phyloP scores from a whole-genome alignment of 1,140 invertebrate genomes.

The Periplaneta americana region DNA sequence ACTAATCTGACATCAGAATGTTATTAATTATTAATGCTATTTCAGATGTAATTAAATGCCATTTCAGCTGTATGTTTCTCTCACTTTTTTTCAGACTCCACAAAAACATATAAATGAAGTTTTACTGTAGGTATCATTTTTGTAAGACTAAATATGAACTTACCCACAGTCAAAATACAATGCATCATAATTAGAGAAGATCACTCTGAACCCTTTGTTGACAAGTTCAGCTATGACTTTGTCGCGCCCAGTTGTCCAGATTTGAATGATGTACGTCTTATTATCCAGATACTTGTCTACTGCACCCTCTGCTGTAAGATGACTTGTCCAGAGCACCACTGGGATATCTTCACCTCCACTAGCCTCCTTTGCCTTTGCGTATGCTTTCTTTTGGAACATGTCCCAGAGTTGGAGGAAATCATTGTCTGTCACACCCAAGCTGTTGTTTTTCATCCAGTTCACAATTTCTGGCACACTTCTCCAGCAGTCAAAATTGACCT shows the following conservation, averaged over 20 bases:
- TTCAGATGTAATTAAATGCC: too few relatives aligned
- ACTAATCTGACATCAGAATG: too few relatives aligned
- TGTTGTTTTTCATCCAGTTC: constrained; percentile 63
- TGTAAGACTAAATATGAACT: too few relatives aligned
- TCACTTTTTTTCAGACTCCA: too few relatives aligned
- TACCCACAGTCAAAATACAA: constrained; percentile 80
- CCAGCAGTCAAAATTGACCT: constrained; percentile 62
- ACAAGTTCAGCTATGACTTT: constrained; percentile 56
- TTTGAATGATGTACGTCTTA: constrained; percentile 69
- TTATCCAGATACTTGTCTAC: constrained; percentile 62
- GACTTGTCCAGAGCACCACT: constrained; percentile 77
- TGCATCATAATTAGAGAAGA: constrained; percentile 80
- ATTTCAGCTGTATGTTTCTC: too few relatives aligned
- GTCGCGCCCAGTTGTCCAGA: constrained; percentile 68
- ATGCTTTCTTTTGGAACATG: constrained; percentile 62
- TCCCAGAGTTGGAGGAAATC: constrained; percentile 72
- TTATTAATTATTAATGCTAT: too few relatives aligned
- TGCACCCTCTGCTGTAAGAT: constrained; percentile 59
- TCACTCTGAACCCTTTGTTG: constrained; percentile 62
- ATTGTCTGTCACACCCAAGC: constrained; percentile 42
- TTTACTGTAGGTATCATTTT: too few relatives aligned
- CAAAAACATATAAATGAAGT: too few relatives aligned
- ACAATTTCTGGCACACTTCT: constrained; percentile 59
- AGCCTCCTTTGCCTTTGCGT: constrained; percentile 45
- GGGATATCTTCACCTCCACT: constrained; percentile 45